A percentile compares a stretch with the other conserved stretches of the same genome.
These are phyloP conservation scores for Brachionus koreanus DNA, from an alignment of 1,140 invertebrate species.

Conservation along the genomic window DNA sequence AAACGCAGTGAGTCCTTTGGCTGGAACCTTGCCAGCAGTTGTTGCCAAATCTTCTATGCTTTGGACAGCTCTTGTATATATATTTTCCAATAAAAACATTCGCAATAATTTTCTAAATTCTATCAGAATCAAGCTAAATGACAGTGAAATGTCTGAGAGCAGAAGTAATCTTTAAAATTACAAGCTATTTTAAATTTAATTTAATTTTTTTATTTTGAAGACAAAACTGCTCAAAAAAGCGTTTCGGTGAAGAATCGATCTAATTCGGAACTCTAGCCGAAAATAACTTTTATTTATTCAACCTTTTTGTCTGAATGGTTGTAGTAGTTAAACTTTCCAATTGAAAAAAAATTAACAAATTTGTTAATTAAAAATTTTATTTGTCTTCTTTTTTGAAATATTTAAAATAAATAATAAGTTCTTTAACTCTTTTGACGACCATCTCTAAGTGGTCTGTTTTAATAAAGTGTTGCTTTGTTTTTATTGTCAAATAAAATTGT, in stretches of 20 bases:
- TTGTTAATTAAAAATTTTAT: background rate
- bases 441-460: too few species aligned
- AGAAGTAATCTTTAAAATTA: background rate
- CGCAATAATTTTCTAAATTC: background rate
- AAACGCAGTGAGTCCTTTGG: background rate
- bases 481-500: too few species aligned
- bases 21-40: slow-evolving; percentile 3
- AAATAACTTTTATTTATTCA: background rate
- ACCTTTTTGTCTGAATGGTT: background rate
- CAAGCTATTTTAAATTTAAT: too few species aligned
- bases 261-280: background rate
- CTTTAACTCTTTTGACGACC: too few species aligned
- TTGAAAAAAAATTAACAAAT: too few species aligned
- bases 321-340: too few species aligned
- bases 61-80: slow-evolving; percentile 26
- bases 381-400: background rate
- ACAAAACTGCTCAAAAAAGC: background rate
- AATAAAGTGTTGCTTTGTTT: too few species aligned
- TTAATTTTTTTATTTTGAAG: background rate
- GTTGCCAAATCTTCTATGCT: slow-evolving; percentile 40
- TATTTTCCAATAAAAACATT: slow-evolving; percentile 37
- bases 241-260: background rate
- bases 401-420: too few species aligned
- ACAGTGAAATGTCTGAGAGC: background rate
- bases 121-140: background rate